Percentiles rank a stretch among this genome's conserved stretches.
Evolutionary conservation across 2,797 vertebrate genomes (phyloP).

Genomic region (Artibeus jamaicensis): DNA sequence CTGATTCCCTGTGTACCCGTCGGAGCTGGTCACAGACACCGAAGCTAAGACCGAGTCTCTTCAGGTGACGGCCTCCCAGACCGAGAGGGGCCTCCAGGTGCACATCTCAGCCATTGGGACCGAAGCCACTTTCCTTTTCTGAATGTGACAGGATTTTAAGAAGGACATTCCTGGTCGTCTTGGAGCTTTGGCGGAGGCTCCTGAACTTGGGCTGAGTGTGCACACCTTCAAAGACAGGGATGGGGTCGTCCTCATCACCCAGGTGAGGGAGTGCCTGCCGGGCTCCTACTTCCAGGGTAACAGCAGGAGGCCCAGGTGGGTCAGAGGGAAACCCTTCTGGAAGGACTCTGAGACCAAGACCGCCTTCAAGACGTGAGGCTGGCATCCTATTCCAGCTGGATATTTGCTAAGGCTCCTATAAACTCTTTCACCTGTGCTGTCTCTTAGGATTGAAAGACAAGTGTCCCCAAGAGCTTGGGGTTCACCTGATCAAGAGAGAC

Average conservation of each 20-base stretch:
- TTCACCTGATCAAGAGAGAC: neutral
- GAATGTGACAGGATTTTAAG: no score
- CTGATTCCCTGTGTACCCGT: neutral
- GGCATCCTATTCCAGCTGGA: neutral
- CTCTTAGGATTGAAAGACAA: neutral
- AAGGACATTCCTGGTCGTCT: neutral
- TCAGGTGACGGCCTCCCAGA: neutral
- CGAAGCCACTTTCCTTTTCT: neutral
- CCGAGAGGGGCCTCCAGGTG: fast-evolving
- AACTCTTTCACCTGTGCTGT: neutral
- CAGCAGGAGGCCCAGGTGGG: neutral
- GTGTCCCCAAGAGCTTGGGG: neutral
- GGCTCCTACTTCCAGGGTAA: neutral
- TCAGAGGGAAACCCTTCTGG: neutral
- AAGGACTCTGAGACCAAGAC: neutral
- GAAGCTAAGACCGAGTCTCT: neutral
- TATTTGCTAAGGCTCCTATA: neutral
- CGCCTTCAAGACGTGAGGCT: neutral
- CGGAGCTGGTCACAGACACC: neutral
- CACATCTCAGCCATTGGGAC: neutral
- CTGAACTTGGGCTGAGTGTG: neutral
- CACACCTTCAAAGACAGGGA: neutral
- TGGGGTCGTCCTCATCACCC: neutral
- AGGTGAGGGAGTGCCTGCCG: neutral
- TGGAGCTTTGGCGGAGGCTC: neutral